Base-by-base conservation (phyloP, 2,113 vertebrate species). In the Alethe diademata region DNA sequence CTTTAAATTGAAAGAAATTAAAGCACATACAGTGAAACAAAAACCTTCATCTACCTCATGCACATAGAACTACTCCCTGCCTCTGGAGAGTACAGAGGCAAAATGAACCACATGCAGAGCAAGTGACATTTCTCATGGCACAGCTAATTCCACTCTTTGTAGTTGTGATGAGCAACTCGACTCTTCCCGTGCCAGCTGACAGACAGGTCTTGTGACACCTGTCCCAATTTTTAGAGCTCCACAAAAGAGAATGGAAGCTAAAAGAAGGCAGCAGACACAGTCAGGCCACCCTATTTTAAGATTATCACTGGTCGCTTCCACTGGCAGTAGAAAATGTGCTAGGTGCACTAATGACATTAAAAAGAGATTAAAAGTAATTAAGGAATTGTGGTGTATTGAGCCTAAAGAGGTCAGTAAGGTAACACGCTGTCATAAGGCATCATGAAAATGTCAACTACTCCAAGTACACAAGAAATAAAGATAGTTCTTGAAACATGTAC, bases 361-460 rank as follows among this genome's bases (percentile, higher is more conserved):
- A 73, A 62, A 65, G 38, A 73, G 75, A 92, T 92, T 81, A 64
- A 78, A 90, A 92, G 61, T 79, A 74, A 83, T 86, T 65, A 90
- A 71, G 38, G 60, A 84, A 67, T 26, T 80, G 43, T 1, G 2
- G 14, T 5, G 11, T n/a, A 19, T 61, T 65, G 54, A 57, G 54
- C 40, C 48, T 54, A n/a, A 71, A 69, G 40, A 84, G 31, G 42
- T 83, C 73, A 74, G 25, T 58, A 84, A 86, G 14, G 47, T 38
- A 90, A 61, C 4, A 17, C 1, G 1, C 22, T 72, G 35, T 35
- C 31, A 36, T 60, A 73, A 80, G 29, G 35, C 42, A 71, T 43
- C 5, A 48, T 6, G 40, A 48, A 54, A 78, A 90, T 36, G 26
- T 4, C 28, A 67, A 0, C 19, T 56, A 47, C 53, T 47, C 3